phyloP scores from a whole-genome alignment of 2,888 invertebrate species.

The Nebria salina region DNA sequence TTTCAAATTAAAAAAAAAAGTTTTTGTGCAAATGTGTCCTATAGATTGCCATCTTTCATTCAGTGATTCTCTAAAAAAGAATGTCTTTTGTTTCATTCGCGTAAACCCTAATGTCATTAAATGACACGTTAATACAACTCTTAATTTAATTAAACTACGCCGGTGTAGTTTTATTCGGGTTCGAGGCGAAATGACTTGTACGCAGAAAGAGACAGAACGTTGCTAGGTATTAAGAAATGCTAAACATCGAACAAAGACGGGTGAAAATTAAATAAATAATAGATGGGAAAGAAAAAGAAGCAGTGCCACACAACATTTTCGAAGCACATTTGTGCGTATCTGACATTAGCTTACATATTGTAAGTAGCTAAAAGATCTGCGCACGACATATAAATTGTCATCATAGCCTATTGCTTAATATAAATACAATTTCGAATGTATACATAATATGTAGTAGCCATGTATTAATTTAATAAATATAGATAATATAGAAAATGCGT shows the following conservation, averaged over 20 bases:
- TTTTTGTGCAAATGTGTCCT: no score
- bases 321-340: not conserved
- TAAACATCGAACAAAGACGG: not conserved
- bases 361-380: not conserved
- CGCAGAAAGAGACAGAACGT: constrained; percentile 15
- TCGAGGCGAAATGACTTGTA: not conserved
- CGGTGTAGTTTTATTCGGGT: not conserved
- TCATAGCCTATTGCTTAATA: not conserved
- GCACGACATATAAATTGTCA: not conserved
- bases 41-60: no score
- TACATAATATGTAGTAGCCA: not conserved
- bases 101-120: not conserved
- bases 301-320: not conserved
- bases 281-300: not conserved
- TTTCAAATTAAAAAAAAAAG: no score
- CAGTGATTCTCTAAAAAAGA: not conserved
- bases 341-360: not conserved
- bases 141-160: constrained; percentile 9
- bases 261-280: constrained; percentile 10
- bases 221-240: not conserved
- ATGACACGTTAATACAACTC: constrained; percentile 14
- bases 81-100: not conserved
- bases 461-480: not conserved
- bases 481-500: not conserved
- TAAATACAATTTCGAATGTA: not conserved